Percentiles rank a stretch among this genome's conserved stretches.
phyloP scores from a whole-genome alignment of 2,888 invertebrate species.

The Metopia argyrocephala region DNA sequence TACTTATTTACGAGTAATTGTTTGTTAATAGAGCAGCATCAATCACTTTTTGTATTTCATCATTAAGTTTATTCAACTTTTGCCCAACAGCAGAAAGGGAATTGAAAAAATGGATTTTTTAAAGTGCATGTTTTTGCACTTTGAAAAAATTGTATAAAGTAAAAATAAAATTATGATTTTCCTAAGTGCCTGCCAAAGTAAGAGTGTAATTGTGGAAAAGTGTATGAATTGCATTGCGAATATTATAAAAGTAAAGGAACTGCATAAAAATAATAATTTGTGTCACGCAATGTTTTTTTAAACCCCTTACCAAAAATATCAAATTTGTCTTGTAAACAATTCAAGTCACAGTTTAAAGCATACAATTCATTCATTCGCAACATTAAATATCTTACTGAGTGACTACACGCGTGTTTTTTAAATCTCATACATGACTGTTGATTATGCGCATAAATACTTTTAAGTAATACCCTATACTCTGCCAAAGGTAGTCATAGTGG shows the following conservation, averaged over 20 bases:
- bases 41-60: background rate
- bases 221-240: background rate
- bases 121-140: background rate
- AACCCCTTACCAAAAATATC: background rate
- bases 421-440: background rate
- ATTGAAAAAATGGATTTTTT: background rate
- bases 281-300: constrained; percentile 49
- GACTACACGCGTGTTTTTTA: constrained; percentile 53
- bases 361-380: background rate
- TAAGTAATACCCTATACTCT: too few relatives aligned
- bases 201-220: background rate
- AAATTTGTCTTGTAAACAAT: background rate
- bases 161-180: background rate
- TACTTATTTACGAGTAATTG: too few relatives aligned
- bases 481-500: too few relatives aligned
- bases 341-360: background rate
- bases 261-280: constrained; percentile 38
- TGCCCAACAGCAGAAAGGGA: background rate
- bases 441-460: constrained; percentile 2
- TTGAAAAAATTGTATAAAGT: too few relatives aligned
- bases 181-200: background rate
- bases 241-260: constrained; percentile 7
- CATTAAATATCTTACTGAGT: constrained; percentile 29
- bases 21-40: background rate
- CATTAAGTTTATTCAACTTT: background rate